Base-by-base conservation (phyloP, 2,888 invertebrate species). In the Penaeus monodon region DNA sequence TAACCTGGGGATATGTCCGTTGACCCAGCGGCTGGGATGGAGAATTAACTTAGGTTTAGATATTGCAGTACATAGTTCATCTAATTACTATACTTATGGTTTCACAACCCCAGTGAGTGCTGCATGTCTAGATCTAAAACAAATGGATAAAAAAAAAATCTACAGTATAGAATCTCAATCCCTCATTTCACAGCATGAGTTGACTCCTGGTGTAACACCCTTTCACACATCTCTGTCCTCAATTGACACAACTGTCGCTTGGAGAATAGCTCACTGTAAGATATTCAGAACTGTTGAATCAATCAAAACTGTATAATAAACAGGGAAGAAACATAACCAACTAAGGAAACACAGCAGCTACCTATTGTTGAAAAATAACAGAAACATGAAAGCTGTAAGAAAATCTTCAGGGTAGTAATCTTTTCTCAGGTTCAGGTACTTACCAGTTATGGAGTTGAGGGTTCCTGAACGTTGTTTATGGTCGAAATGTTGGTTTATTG, bases 401-500 rank as follows among this genome's bases (percentile, higher is more conserved):
- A 73, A 73, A 6, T 73, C 17, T 27, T 73, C 20, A n/a, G 22
- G 33, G 20, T 68, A 17, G 6, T 29, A 68, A 29, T n/a, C 17
- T n/a, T 12, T 68, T 68, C 68, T 0, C 24, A 10, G 29, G 22
- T 14, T 68, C 29, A 0, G 1, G n/a, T 68, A 91, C 91, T 92
- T 92, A 96, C 96, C 96, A 92, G 96, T 95, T 91, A 96, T 95
- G 33, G 96, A 96, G 92, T 95, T 95, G 89, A 96, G 93, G 0
- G 96, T 95, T 93, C 91, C 95, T 94, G 91, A 95, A 95, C 88
- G 85, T 63, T 89, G 90, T 24, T 84, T 85, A 84, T 94, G 94
- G 88, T 94, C 94, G 91, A 94, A 95, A 91, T 96, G 96, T 91
- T 96, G 94, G 92, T 97, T 97, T 90, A 96, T 94, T 0, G 97